phyloP scores from a whole-genome alignment of 2,888 invertebrate species.

The Stomorhina lunata region DNA sequence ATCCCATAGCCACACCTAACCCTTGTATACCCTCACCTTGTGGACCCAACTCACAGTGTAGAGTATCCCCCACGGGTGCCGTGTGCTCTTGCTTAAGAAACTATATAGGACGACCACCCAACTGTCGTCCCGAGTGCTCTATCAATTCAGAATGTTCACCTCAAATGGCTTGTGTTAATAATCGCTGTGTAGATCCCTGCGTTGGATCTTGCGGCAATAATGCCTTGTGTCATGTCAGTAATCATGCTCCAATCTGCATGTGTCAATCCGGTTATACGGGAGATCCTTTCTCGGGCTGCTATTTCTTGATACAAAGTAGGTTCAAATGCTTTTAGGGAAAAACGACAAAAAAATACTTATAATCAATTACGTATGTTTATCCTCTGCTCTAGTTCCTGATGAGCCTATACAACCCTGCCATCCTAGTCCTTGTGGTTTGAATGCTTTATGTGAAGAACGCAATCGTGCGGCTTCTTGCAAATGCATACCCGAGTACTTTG shows the following conservation, averaged over 20 bases:
- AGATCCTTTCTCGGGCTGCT: constrained; percentile 84
- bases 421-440: constrained; percentile 85
- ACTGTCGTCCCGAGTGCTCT: constrained; percentile 85
- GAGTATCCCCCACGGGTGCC: constrained; percentile 80
- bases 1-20: constrained; percentile 78
- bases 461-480: constrained; percentile 84
- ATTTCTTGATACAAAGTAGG: constrained; percentile 80
- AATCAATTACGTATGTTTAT: constrained; percentile 24
- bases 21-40: constrained; percentile 85
- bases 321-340: not conserved
- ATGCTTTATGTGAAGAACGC: constrained; percentile 84
- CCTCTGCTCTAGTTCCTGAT: constrained; percentile 77
- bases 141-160: constrained; percentile 82
- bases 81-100: constrained; percentile 83
- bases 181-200: constrained; percentile 83
- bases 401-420: constrained; percentile 82
- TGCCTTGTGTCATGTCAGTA: constrained; percentile 83
- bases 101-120: constrained; percentile 83
- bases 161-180: constrained; percentile 81
- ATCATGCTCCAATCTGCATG: constrained; percentile 81
- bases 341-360: constrained; percentile 12
- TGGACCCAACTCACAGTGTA: constrained; percentile 84
- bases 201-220: constrained; percentile 85
- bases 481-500: constrained; percentile 84
- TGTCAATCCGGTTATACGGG: constrained; percentile 82